Evolutionary conservation across 2,797 vertebrate species (phyloP), one percentile per base, ranked within the genome.

Genomic region (Helicolenus hilgendorfi): DNA sequence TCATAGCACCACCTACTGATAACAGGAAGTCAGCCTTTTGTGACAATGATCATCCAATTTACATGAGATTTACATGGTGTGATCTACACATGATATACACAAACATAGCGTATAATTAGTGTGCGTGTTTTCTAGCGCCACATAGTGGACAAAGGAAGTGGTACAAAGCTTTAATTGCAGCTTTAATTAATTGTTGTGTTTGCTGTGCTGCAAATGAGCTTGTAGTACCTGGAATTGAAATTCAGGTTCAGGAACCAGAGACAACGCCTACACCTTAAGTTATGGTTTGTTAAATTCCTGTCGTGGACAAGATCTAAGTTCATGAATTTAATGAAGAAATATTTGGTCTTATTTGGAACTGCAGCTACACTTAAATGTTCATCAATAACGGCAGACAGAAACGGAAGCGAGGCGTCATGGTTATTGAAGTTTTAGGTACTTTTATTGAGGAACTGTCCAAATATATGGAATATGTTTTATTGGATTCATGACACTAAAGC

Each of bases 191-290:
- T 22, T 31, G 53, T 11, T 71, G 45, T 5, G 27, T 53, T 72
- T 53, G 49, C 49, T 53, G 41, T 49, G 41, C 41, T 49, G n/a
- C 64, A 67, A 18, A 67, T 56, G 15, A 77, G 62, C 41, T 20
- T 49, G 41, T 49, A 49, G 41, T 49, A n/a, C 20, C 49, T 53
- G 4, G 49, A 53, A 10, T 8, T n/a, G 49, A 53, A 53, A 53
- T 53, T n/a, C 0, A n/a, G 20, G 49, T 53, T 53, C 20, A 53
- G 49, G 49, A 53, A 53, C 41, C 41, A 49, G 41, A 49, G 0
- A 49, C 41, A 49, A 49, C 20, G 15, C 15, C 18, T 49, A 53
- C 14, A n/a, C 49, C 20, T 53, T n/a, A n/a, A 53, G 41, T 49
- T 53, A 53, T 0, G 49, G 20, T 53, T n/a, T 53, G 49, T 53